These are phyloP conservation scores for Crossocerus cetratus DNA, from an alignment of 2,888 invertebrate genomes.

Conservation along the genomic window DNA sequence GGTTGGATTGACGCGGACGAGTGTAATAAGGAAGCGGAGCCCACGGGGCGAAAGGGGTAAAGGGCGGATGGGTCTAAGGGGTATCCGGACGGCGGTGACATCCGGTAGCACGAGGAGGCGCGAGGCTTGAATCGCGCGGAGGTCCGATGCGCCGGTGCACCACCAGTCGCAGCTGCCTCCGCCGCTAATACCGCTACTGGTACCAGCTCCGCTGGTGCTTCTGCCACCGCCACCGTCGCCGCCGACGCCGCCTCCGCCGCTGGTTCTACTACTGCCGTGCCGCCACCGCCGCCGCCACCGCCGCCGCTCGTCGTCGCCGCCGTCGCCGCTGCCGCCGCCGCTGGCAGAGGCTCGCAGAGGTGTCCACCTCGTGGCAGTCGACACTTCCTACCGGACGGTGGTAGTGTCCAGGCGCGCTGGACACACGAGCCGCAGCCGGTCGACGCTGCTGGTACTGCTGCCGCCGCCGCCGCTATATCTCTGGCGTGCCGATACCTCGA, in stretches of 20 bases:
- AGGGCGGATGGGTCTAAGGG: background rate
- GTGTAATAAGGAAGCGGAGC: no score
- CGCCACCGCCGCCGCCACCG: constrained; percentile 21
- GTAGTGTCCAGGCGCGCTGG: constrained; percentile 59
- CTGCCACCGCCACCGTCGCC: constrained; percentile 19
- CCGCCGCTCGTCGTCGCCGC: constrained; percentile 34
- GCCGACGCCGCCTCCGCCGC: constrained; percentile 37
- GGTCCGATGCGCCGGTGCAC: constrained; percentile 59
- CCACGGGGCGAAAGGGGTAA: constrained; percentile 2
- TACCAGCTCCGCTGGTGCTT: constrained; percentile 20
- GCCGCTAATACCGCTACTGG: constrained; percentile 47
- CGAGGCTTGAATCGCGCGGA: constrained; percentile 11
- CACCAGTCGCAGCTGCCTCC: constrained; percentile 57
- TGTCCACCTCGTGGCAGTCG: constrained; percentile 60
- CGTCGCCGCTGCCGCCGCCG: constrained; percentile 38
- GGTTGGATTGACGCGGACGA: no score
- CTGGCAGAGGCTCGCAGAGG: constrained; percentile 57
- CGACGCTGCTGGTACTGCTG: constrained; percentile 22
- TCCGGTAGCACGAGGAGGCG: background rate
- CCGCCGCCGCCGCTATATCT: constrained; percentile 25
- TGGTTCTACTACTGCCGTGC: constrained; percentile 22
- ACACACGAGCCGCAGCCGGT: constrained; percentile 51
- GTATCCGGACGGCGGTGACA: background rate
- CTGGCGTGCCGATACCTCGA: constrained; percentile 35
- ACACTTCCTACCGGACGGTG: constrained; percentile 62